Evolutionary conservation across 2,888 invertebrate genomes (phyloP), one percentile per base, ranked within the genome.

Genomic region (Eupithecia dodoneata): DNA sequence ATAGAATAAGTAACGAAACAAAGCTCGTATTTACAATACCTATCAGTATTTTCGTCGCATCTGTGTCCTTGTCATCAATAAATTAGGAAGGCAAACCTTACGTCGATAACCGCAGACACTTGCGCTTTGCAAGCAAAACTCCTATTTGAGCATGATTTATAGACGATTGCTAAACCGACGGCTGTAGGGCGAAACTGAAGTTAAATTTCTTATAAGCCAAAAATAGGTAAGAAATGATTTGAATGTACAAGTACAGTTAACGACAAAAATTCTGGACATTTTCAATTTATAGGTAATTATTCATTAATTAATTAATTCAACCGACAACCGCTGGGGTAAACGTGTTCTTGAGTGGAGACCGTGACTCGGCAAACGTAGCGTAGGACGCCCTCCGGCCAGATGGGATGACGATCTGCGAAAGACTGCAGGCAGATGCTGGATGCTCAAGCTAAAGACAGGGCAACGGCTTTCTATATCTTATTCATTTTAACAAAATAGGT

Each of bases 61-160:
- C 76, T 76, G 79, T 72, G 65, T 49, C 49, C 45, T 41, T 47
- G 70, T 71, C 71, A 71, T 74, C 72, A 73, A 77, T 79, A 77
- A 77, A 79, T 79, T 77, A 80, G 77, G 71, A 72, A 74, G 63
- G 73, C 67, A 73, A 76, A 76, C 67, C 77, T 76, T 55, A 67
- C 79, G 77, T 77, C 79, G 74, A 80, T 77, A 76, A 75, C 79
- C 80, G 73, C 79, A 75, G 79, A 80, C 83, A 85, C 84, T 85
- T 85, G 83, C 84, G 85, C 86, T 87, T 70, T 85, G 85, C 87
- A 89, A 90, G 89, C 89, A 87, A 86, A 91, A 90, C 89, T 89
- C 89, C 89, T 88, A 84, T 88, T 87, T 88, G 87, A 89, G 70
- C 70, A 91, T 92, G 91, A 92, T 93, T 91, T 92, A 92, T 92